Conservation (phyloP, 2,113 vertebrate genomes). For the Morone chrysops region DNA sequence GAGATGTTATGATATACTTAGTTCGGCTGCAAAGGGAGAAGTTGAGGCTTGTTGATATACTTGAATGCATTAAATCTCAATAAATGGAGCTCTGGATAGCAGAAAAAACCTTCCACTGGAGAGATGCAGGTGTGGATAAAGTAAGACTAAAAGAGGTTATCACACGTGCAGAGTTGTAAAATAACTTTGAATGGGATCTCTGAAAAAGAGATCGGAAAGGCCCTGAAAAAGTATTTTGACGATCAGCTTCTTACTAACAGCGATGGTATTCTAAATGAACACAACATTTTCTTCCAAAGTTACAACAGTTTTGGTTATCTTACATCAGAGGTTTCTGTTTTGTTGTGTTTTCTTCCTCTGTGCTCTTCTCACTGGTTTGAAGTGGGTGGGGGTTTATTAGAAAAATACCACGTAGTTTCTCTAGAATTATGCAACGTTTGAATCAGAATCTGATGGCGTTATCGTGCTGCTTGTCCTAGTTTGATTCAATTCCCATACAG, state of each 20-base stretch:
- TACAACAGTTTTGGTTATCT: no score
- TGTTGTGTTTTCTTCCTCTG: background rate
- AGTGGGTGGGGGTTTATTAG: background rate
- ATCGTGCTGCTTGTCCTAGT: no score
- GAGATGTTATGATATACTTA: background rate
- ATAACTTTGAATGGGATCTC: background rate
- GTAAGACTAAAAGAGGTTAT: background rate
- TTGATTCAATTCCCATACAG: background rate
- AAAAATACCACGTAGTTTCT: background rate
- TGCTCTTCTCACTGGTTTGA: background rate
- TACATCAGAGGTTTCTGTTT: no score
- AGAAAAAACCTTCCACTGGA: no score
- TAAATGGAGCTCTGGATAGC: background rate
- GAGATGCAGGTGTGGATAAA: background rate
- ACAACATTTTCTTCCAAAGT: background rate
- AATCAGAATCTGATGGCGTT: no score
- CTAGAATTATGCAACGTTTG: no score
- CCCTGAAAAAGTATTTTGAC: no score
- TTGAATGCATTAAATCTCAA: background rate
- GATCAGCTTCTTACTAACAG: background rate
- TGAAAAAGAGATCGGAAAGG: background rate
- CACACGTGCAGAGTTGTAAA: background rate
- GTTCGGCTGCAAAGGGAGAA: background rate
- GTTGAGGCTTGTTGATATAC: slow-evolving; percentile 1
- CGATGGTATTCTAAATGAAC: background rate